Evolutionary conservation across 2,888 invertebrate species (phyloP).

Genomic region (Luperina testacea): DNA sequence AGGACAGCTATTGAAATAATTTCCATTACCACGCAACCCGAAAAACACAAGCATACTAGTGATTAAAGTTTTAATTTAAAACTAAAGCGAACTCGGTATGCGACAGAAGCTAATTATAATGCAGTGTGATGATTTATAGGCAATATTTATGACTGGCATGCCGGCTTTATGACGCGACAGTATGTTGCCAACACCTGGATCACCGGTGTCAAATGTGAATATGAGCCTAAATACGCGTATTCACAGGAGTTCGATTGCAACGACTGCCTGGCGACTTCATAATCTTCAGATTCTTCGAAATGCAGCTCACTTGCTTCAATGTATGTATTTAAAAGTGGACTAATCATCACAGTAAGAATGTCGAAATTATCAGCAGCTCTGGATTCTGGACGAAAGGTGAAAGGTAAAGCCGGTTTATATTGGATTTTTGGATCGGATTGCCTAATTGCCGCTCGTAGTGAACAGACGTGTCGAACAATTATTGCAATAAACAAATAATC

Average conservation of each 20-base stretch:
- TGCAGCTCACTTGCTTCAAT: background rate
- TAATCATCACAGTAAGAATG: slow-evolving; percentile 10
- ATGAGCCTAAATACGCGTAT: background rate
- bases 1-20: slow-evolving; percentile 12
- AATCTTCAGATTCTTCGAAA: slow-evolving; percentile 6
- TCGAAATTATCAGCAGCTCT: slow-evolving; percentile 16
- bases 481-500: too few species aligned
- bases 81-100: slow-evolving; percentile 17
- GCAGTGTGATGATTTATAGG: slow-evolving; percentile 46
- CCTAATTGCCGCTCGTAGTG: too few species aligned
- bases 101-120: slow-evolving; percentile 40
- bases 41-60: slow-evolving; percentile 20
- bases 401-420: slow-evolving; percentile 25
- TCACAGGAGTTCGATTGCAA: background rate
- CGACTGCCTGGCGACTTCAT: background rate
- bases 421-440: too few species aligned
- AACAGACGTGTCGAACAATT: too few species aligned
- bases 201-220: slow-evolving; percentile 1
- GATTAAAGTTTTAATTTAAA: too few species aligned
- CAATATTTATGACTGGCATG: slow-evolving; percentile 30
- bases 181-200: slow-evolving; percentile 42
- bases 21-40: slow-evolving; percentile 3
- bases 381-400: slow-evolving; percentile 41
- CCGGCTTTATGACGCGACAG: slow-evolving; percentile 22
- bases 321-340: slow-evolving; percentile 12